These are phyloP conservation scores for Drosophila yooni DNA, from an alignment of 2,888 invertebrate genomes.

Conservation along the genomic window DNA sequence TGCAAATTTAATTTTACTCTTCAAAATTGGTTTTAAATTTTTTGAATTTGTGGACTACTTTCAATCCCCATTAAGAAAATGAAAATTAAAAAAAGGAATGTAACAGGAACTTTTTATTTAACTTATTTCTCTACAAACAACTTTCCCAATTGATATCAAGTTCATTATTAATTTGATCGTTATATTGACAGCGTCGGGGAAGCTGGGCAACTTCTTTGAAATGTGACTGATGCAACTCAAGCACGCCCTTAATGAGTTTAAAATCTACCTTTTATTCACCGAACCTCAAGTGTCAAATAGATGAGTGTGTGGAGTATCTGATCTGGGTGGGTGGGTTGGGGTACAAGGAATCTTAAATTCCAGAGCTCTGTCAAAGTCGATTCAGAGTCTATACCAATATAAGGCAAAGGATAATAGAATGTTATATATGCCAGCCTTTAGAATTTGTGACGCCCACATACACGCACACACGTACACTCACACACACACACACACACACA, in stretches of 20 bases:
- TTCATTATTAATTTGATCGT: slow-evolving; percentile 38
- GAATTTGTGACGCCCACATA: not conserved
- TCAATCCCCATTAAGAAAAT: not conserved
- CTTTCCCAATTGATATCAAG: slow-evolving; percentile 6
- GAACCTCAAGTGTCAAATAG: slow-evolving; percentile 10
- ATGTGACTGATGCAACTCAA: slow-evolving; percentile 28
- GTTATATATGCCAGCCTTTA: not conserved
- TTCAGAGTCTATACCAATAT: slow-evolving; percentile 65
- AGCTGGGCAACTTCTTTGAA: not conserved
- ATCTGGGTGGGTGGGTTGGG: too few relatives aligned
- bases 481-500: not conserved
- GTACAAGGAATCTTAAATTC: not conserved
- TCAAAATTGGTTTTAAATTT: not conserved
- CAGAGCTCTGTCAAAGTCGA: slow-evolving; percentile 19
- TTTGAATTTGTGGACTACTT: not conserved
- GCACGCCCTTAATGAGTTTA: slow-evolving; percentile 60
- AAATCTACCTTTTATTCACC: slow-evolving; percentile 31
- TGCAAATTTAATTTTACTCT: not conserved
- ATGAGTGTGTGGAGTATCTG: slow-evolving; percentile 1
- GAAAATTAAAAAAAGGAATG: not conserved
- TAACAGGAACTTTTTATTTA: not conserved
- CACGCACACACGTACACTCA: not conserved
- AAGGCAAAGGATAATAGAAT: slow-evolving; percentile 40
- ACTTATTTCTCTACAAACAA: not conserved
- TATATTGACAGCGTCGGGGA: slow-evolving; percentile 14